Conservation (phyloP, 1,140 invertebrate genomes). For the Aricia agestis region DNA sequence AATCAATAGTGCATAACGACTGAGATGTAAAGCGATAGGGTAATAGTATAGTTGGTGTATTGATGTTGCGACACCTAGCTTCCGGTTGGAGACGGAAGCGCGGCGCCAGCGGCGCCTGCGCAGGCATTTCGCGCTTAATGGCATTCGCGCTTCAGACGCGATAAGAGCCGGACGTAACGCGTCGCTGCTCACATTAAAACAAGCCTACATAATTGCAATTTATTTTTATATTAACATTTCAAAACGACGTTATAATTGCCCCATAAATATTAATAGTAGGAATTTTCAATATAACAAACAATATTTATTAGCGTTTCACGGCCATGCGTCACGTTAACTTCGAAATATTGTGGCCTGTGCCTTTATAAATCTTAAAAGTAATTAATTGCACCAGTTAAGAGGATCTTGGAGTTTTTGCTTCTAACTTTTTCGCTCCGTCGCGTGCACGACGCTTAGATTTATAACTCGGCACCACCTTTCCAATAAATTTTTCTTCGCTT, state of each 20-base stretch:
- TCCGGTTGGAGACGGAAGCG: constrained; percentile 54
- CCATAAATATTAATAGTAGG: constrained; percentile 25
- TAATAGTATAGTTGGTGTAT: constrained; percentile 1
- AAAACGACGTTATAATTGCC: constrained; percentile 28
- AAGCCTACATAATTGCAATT: constrained; percentile 31
- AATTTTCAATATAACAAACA: constrained; percentile 1
- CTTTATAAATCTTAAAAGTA: too few relatives aligned
- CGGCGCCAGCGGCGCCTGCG: constrained; percentile 55
- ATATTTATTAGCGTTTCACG: neutral
- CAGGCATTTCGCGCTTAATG: constrained; percentile 29
- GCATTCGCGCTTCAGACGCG: constrained; percentile 43
- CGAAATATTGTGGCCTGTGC: neutral
- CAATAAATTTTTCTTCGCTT: too few relatives aligned
- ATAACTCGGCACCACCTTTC: too few relatives aligned
- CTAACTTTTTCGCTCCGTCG: too few relatives aligned
- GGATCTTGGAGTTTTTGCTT: too few relatives aligned
- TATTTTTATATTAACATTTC: constrained; percentile 30
- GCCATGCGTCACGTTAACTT: neutral
- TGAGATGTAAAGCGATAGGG: constrained; percentile 11
- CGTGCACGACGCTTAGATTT: too few relatives aligned
- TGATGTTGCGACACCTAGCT: constrained; percentile 40
- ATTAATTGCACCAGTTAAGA: too few relatives aligned
- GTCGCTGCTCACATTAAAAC: constrained; percentile 36
- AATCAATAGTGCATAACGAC: constrained; percentile 4
- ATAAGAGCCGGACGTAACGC: constrained; percentile 52